A percentile compares a stretch with the other conserved stretches of the same genome.
These are phyloP conservation scores for Liasis olivaceus DNA, from an alignment of 2,797 vertebrate genomes.

Conservation along the genomic window DNA sequence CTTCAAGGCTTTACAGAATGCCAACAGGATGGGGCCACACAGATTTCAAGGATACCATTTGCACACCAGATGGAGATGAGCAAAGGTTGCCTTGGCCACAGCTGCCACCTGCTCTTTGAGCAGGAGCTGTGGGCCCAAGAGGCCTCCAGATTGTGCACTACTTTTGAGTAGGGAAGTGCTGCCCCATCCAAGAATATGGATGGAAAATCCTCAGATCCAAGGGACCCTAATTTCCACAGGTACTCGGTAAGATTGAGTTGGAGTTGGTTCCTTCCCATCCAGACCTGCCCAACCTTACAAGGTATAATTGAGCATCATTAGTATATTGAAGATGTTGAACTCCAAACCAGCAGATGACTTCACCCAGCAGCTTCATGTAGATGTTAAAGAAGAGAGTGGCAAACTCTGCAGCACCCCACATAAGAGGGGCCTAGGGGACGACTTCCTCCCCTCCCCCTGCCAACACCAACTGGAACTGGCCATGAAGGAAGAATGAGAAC, in stretches of 20 bases:
- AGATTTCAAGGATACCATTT: not conserved
- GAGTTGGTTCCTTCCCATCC: not conserved
- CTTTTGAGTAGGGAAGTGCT: not conserved
- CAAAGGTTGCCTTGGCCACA: not conserved
- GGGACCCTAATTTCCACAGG: not conserved
- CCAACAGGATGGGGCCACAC: not conserved
- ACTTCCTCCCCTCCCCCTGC: no score
- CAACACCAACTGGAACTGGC: no score
- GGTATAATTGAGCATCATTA: not conserved
- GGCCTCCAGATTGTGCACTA: not conserved
- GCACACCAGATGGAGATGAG: not conserved
- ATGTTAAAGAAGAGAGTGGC: not conserved
- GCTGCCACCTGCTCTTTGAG: not conserved
- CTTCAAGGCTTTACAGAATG: not conserved
- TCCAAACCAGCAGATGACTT: not conserved
- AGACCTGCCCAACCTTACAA: not conserved
- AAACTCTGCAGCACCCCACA: not conserved
- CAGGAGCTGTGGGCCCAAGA: not conserved
- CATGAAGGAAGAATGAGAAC: no score
- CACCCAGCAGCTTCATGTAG: not conserved
- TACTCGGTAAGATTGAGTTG: not conserved
- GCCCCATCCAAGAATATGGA: not conserved
- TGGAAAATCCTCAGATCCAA: not conserved
- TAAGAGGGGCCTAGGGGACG: not conserved
- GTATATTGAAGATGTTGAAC: not conserved